Evolutionary conservation across 1,140 invertebrate genomes (phyloP), one percentile per base, ranked within the genome.

Genomic region (Drosophila ananassae): DNA sequence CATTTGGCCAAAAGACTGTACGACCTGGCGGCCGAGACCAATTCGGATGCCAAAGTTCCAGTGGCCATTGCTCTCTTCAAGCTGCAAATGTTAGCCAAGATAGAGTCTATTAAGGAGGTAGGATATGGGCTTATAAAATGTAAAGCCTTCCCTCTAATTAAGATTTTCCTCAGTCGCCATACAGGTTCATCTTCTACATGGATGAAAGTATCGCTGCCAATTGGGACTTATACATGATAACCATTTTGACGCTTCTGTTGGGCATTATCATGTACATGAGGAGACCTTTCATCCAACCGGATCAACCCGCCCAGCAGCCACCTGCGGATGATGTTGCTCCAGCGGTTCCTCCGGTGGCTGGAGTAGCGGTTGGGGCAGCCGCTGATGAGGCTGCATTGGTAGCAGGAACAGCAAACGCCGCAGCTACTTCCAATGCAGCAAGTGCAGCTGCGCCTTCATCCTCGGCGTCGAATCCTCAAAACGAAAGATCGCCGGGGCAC

Each of bases 1-100:
- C 95, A 97, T 92, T 92, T 97, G 32, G 96, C 96, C 2, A 97
- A 97, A 92, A 94, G 99, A 47, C 99, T 97, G 91, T 99, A 99
- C 92, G 99, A 99, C 93, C 95, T 97, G 90, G 99, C 99, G 1
- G 97, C 98, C 0, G 98, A 99, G 92, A 97, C 98, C 1, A 97
- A 96, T 92, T 93, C 95, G 0, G 99, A 99, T 92, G 99, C 99
- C 1, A 95, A 97, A 87, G 95, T 99, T 56, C 99, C 99, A 37
- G 98, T 99, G 1, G 95, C 97, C 0, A 93, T 99, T 9, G 99
- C 98, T 3, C 92, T 99, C 1, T 93, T 98, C 41, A 98, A 99
- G 91, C 93, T 99, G 0, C 96, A 95, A 73, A 92, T 98, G 39
- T 92, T 97, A 12, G 96, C 97, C 68, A 95, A 95, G 59, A 71